These are phyloP conservation scores for Clarias gariepinus DNA, from an alignment of 2,113 vertebrate genomes.

Conservation along the genomic window DNA sequence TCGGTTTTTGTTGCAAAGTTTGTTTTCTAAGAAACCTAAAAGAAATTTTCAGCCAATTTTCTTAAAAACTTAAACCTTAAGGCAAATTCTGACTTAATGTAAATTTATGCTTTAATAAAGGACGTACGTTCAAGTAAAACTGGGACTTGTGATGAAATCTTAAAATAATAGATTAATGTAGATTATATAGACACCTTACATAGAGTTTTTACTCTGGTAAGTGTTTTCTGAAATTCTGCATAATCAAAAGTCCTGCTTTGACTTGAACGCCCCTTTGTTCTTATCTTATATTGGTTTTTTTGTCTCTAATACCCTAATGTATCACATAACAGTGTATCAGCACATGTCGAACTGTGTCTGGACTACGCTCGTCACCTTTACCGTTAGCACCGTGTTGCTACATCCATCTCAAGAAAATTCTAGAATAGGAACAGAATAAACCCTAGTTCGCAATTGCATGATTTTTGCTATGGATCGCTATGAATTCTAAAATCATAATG, in stretches of 20 bases:
- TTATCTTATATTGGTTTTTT: not conserved
- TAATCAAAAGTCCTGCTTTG: too few relatives aligned
- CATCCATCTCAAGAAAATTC: not conserved
- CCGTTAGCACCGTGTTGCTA: conserved; percentile 6
- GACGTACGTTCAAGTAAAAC: too few relatives aligned
- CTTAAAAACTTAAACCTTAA: not conserved
- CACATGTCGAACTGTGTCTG: not conserved
- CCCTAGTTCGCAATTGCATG: too few relatives aligned
- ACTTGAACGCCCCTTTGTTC: too few relatives aligned
- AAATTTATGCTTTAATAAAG: too few relatives aligned
- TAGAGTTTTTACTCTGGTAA: not conserved
- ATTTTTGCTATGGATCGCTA: too few relatives aligned
- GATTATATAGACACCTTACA: too few relatives aligned
- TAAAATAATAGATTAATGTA: too few relatives aligned
- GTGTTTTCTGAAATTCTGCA: too few relatives aligned
- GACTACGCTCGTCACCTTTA: not conserved
- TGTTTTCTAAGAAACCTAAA: not conserved
- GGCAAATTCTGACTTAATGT: not conserved
- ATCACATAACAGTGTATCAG: not conserved
- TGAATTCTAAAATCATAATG: too few relatives aligned
- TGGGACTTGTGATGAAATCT: too few relatives aligned
- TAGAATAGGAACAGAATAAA: not conserved
- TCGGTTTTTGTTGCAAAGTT: not conserved
- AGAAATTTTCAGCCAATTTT: not conserved
- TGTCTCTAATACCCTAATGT: not conserved